Conservation (phyloP, 2,113 vertebrate species). For the Indicator indicator region DNA sequence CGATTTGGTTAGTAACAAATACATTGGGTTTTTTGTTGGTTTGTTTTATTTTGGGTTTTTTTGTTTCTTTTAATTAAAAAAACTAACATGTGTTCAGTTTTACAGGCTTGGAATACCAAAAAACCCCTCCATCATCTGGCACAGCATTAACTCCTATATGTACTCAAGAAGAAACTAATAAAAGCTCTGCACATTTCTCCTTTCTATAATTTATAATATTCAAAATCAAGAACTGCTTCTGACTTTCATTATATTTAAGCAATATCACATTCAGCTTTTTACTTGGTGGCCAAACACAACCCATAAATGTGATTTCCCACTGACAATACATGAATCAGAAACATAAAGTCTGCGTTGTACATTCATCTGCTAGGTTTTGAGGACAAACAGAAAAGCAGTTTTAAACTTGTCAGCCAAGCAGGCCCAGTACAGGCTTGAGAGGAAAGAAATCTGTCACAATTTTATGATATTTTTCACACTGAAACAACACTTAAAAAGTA, state of each 20-base stretch:
- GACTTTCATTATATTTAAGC: background rate
- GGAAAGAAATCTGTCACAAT: conserved; percentile 21
- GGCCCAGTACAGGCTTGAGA: background rate
- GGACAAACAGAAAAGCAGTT: conserved; percentile 21
- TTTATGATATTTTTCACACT: conserved; percentile 35
- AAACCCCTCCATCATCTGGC: background rate
- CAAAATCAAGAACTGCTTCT: conserved; percentile 9
- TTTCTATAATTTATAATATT: background rate
- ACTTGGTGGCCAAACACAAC: background rate
- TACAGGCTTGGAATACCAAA: background rate
- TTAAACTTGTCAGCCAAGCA: background rate
- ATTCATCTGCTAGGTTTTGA: background rate
- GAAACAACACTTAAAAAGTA: conserved; percentile 20
- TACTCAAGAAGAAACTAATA: background rate
- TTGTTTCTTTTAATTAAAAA: background rate
- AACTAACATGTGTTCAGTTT: background rate
- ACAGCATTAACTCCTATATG: background rate
- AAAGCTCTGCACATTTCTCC: background rate
- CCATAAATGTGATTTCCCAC: background rate
- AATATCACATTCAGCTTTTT: background rate
- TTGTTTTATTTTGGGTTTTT: too few species aligned
- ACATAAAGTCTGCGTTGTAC: background rate
- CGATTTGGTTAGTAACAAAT: background rate
- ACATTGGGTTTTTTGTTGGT: fast-evolving
- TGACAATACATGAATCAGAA: conserved; percentile 24